A percentile compares a stretch with the other conserved stretches of the same genome.
phyloP scores from a whole-genome alignment of 2,888 invertebrate species.

The Thymelicus acteon region DNA sequence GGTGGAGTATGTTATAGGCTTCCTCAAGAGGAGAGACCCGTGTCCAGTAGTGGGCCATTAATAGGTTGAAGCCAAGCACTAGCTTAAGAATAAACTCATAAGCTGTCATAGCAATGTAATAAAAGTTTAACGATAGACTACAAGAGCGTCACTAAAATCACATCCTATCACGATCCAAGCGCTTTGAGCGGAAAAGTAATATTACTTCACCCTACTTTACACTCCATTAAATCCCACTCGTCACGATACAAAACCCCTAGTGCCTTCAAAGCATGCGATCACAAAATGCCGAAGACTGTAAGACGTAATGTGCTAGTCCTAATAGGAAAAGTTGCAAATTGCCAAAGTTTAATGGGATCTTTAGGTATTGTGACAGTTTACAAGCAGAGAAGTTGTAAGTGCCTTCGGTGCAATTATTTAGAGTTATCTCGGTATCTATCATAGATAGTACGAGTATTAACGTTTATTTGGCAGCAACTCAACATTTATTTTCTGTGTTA shows the following conservation, averaged over 20 bases:
- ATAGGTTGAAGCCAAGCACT: too few species aligned
- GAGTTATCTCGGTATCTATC: conserved; percentile 46
- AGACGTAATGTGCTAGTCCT: conserved; percentile 62
- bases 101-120: too few species aligned
- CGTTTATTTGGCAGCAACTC: background rate
- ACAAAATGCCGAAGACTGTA: conserved; percentile 50
- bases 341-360: conserved; percentile 76
- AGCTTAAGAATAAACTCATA: too few species aligned
- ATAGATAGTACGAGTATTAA: background rate
- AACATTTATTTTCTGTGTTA: background rate
- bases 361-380: conserved; percentile 78
- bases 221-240: conserved; percentile 33
- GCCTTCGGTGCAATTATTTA: conserved; percentile 61
- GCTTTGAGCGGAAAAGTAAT: conserved; percentile 16
- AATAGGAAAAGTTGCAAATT: conserved; percentile 79
- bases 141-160: background rate
- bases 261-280: conserved; percentile 46
- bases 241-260: conserved; percentile 19
- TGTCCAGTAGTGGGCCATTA: too few species aligned
- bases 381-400: conserved; percentile 65
- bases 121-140: background rate
- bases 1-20: too few species aligned
- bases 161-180: background rate
- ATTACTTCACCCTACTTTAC: conserved; percentile 23
- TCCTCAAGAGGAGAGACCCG: too few species aligned